These are phyloP conservation scores for Istiophorus platypterus DNA, from an alignment of 2,113 vertebrate genomes.

Conservation along the genomic window DNA sequence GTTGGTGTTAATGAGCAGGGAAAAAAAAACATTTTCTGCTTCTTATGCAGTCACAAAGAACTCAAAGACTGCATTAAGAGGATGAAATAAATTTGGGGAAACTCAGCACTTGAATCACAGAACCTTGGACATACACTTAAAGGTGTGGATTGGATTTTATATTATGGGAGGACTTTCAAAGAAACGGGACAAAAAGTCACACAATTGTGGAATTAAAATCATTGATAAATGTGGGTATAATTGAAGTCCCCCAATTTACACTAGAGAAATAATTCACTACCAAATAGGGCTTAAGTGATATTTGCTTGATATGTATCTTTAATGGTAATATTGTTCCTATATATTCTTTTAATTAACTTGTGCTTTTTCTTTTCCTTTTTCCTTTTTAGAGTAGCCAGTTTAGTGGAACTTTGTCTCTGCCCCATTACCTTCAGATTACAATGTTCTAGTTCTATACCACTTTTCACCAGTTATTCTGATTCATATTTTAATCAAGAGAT, in stretches of 20 bases:
- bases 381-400: neutral
- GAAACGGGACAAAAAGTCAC: neutral
- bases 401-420: neutral
- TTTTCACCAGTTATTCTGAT: neutral
- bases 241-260: neutral
- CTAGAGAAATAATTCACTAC: neutral
- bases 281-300: neutral
- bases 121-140: neutral
- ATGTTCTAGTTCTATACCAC: neutral
- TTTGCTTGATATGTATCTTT: neutral
- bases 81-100: slow-evolving; percentile 9
- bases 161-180: neutral
- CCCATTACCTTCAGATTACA: neutral
- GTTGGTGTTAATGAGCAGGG: slow-evolving; percentile 27
- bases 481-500: neutral
- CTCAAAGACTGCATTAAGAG: slow-evolving; percentile 7
- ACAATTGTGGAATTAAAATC: neutral
- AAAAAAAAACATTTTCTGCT: slow-evolving; percentile 15
- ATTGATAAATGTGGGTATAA: neutral
- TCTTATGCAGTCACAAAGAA: slow-evolving; percentile 3
- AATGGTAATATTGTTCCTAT: too few species aligned
- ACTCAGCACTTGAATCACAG: neutral
- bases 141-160: neutral
- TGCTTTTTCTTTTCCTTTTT: too few species aligned
- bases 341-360: too few species aligned